A percentile compares a stretch with the other conserved stretches of the same genome.
phyloP scores from a whole-genome alignment of 2,797 vertebrate species.

The Pipistrellus pipistrellus region DNA sequence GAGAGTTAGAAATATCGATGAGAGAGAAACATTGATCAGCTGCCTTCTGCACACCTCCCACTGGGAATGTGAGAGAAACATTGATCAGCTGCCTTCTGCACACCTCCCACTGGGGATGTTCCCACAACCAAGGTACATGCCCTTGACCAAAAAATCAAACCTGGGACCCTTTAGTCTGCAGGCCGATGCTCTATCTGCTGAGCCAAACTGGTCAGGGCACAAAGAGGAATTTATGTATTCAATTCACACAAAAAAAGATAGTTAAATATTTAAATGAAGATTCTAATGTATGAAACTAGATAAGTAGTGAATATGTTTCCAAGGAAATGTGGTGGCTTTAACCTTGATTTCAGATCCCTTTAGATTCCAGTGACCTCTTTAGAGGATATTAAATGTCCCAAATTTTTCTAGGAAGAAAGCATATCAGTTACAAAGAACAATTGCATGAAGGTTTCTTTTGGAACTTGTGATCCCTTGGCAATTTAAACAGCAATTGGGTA shows the following conservation, averaged over 20 bases:
- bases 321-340: not conserved
- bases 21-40: too few relatives aligned
- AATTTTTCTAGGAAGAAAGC: slow-evolving; percentile 40
- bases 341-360: slow-evolving; percentile 67
- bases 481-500: slow-evolving; percentile 11
- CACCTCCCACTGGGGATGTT: too few relatives aligned
- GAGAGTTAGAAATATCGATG: too few relatives aligned
- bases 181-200: too few relatives aligned
- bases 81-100: too few relatives aligned
- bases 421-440: slow-evolving; percentile 67
- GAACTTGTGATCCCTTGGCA: slow-evolving; percentile 22
- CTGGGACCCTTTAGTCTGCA: too few relatives aligned
- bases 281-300: slow-evolving; percentile 19
- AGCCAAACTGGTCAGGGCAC: not conserved
- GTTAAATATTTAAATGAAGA: slow-evolving; percentile 48
- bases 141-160: too few relatives aligned
- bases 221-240: not conserved
- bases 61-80: too few relatives aligned
- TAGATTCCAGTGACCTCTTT: slow-evolving; percentile 52
- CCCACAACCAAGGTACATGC: too few relatives aligned
- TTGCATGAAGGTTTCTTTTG: slow-evolving; percentile 51
- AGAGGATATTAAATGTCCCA: slow-evolving; percentile 47
- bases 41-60: too few relatives aligned
- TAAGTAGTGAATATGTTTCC: slow-evolving; percentile 46
- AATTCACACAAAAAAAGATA: not conserved